phyloP scores from a whole-genome alignment of 1,140 invertebrate genomes.

The Elysia chlorotica region DNA sequence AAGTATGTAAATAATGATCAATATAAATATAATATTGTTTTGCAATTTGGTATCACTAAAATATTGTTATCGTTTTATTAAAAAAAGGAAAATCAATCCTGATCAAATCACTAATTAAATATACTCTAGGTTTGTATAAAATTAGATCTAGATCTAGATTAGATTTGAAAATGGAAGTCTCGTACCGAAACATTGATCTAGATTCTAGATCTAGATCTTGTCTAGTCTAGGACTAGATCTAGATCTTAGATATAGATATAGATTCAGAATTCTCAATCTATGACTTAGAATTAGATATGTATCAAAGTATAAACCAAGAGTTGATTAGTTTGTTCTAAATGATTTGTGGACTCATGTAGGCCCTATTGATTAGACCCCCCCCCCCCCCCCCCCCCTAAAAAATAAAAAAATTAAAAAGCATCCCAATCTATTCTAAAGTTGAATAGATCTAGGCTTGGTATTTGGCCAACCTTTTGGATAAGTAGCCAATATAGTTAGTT shows the following conservation, averaged over 20 bases:
- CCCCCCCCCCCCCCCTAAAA: neutral
- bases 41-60: too few relatives aligned
- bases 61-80: neutral
- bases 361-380: neutral
- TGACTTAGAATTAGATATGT: too few relatives aligned
- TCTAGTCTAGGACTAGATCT: neutral
- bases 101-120: neutral
- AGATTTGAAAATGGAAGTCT: too few relatives aligned
- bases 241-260: neutral
- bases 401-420: neutral
- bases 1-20: neutral
- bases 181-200: too few relatives aligned
- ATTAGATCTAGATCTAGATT: neutral
- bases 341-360: neutral
- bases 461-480: too few relatives aligned
- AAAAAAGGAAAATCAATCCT: neutral
- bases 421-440: neutral
- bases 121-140: neutral
- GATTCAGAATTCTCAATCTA: neutral
- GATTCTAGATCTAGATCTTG: neutral
- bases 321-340: neutral
- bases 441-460: too few relatives aligned
- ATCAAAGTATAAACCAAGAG: too few relatives aligned
- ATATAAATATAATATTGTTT: neutral
- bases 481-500: too few relatives aligned